Base-by-base conservation (phyloP, 37 sponge, comb jelly and placozoan species). In the Crambe crambe region DNA sequence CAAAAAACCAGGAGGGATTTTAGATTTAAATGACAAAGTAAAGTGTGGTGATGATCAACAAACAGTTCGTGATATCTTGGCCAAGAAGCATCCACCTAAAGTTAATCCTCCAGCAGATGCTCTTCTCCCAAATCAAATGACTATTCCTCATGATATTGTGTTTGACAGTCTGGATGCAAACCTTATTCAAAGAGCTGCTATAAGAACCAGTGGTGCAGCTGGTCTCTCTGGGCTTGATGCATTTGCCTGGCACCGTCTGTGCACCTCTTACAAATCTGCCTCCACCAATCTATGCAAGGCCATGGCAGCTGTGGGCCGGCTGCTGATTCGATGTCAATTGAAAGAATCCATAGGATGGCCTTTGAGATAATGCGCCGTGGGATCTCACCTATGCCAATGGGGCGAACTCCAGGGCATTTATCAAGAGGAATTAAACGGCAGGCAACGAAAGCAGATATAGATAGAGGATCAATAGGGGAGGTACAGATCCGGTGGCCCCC, bases 371-470 rank as follows among this genome's bases (percentile, higher is more conserved):
- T 37, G 81, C 75, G 15, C 47, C 76, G 9, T 27, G 87, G 0
- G 62, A 78, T 37, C 68, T 87, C 25, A 57, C 86, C 25, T 82
- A 90, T 42, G 23, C 83, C 89, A 31, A n/a, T n/a, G n/a, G n/a
- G n/a, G n/a, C n/a, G n/a, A n/a, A n/a, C n/a, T n/a, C n/a, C n/a
- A n/a, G n/a, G n/a, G n/a, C n/a, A n/a, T n/a, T n/a, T n/a, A n/a
- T n/a, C n/a, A n/a, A n/a, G n/a, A n/a, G n/a, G n/a, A 89, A 86
- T 86, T 18, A 86, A 80, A 9, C 80, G 77, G 74, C 78, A 74
- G 41, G 83, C 73, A 3, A 72, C 82, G 12, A 80, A 86, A 59
- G 83, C 86, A n/a, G 60, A 83, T 20, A n/a, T n/a, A n/a, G n/a
- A n/a, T n/a, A n/a, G n/a, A n/a, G n/a, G n/a, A n/a, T n/a, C n/a